Percentiles rank a stretch among this genome's conserved stretches.
phyloP scores from a whole-genome alignment of 1,140 invertebrate species.

The Ectropis grisescens region DNA sequence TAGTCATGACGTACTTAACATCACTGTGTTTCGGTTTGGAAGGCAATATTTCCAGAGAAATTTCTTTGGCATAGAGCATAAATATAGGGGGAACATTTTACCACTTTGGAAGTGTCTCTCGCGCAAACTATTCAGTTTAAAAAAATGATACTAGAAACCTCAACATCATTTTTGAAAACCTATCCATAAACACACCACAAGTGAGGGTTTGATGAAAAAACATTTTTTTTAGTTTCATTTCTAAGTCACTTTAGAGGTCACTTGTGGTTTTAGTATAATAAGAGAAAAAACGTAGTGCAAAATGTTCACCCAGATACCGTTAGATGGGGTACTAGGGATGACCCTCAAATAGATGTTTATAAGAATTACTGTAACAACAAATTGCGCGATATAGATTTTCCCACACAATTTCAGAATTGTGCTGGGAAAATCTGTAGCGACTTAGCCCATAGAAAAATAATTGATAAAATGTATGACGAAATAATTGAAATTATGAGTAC shows the following conservation, averaged over 20 bases:
- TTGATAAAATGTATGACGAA: slow-evolving; percentile 5
- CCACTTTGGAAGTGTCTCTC: too few species aligned
- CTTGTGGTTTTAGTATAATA: neutral
- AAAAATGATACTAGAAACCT: too few species aligned
- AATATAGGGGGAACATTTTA: too few species aligned
- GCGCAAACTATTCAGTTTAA: too few species aligned
- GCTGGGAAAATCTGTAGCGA: slow-evolving; percentile 3
- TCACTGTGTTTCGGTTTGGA: too few species aligned
- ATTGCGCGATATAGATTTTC: slow-evolving; percentile 7
- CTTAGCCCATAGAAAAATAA: neutral
- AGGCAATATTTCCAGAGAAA: too few species aligned
- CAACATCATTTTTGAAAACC: too few species aligned
- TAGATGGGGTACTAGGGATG: slow-evolving; percentile 8
- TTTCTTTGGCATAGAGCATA: too few species aligned
- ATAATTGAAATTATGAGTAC: slow-evolving; percentile 1
- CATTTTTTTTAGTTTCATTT: too few species aligned
- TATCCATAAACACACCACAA: too few species aligned
- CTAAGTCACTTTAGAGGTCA: neutral
- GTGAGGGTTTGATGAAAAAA: too few species aligned
- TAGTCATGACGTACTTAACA: too few species aligned
- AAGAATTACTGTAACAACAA: slow-evolving; percentile 4
- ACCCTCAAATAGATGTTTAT: slow-evolving; percentile 4
- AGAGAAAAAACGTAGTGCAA: neutral
- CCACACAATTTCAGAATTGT: slow-evolving; percentile 5
- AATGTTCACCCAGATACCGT: neutral